Conservation (phyloP, 2,888 invertebrate genomes). For the Ochropacha duplaris region DNA sequence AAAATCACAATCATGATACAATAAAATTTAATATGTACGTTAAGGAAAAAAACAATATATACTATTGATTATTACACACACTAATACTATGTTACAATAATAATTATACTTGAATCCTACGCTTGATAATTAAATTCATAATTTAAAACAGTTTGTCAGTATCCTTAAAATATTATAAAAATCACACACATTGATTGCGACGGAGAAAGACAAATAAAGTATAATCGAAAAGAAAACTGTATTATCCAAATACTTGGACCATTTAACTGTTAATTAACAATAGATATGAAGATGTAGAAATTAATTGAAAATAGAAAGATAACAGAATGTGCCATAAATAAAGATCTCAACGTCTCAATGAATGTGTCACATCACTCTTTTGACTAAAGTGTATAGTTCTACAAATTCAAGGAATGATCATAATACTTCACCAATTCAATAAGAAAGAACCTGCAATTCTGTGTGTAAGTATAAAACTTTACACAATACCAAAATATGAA, state of each 20-base stretch:
- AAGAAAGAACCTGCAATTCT: neutral
- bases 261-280: too few species aligned
- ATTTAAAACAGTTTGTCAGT: conserved; percentile 46
- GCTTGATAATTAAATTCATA: conserved; percentile 43
- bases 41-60: neutral
- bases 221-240: neutral
- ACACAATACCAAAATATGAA: conserved; percentile 10
- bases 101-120: conserved; percentile 31
- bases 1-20: neutral
- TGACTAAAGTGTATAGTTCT: conserved; percentile 1
- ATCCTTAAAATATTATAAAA: conserved; percentile 30
- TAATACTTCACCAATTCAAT: conserved; percentile 28
- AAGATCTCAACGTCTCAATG: neutral
- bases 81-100: conserved; percentile 21
- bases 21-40: conserved; percentile 1
- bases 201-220: neutral
- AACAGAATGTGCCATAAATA: neutral
- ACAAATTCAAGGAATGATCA: conserved; percentile 33
- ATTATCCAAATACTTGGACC: too few species aligned
- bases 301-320: neutral
- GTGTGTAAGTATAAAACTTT: neutral
- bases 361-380: neutral
- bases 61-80: conserved; percentile 5
- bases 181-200: neutral
- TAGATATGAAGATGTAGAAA: too few species aligned